Conservation (phyloP, 2,113 vertebrate species). For the Melanerpes aurifrons region DNA sequence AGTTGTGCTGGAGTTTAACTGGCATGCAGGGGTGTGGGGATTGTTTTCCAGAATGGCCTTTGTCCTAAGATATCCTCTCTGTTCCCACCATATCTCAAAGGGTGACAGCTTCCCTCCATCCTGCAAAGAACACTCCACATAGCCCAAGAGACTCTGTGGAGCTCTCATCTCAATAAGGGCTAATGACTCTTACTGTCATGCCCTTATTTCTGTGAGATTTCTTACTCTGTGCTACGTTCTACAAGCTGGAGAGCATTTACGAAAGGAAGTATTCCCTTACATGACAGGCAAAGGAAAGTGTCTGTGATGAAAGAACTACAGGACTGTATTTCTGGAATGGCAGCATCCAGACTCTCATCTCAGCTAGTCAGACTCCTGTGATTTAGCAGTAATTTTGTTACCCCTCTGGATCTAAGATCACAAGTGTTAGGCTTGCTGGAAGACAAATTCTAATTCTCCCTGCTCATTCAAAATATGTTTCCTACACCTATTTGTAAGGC, state of each 20-base stretch:
- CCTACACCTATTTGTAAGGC: background rate
- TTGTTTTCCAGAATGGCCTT: background rate
- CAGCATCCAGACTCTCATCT: background rate
- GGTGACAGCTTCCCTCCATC: accelerated
- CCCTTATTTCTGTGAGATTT: background rate
- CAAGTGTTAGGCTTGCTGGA: background rate
- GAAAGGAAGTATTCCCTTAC: background rate
- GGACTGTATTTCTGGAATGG: background rate
- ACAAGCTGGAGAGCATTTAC: background rate
- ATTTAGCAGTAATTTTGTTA: background rate
- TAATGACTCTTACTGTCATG: background rate
- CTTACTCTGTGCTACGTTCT: background rate
- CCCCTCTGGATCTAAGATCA: background rate
- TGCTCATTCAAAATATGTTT: background rate
- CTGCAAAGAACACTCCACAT: background rate
- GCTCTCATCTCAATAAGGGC: background rate
- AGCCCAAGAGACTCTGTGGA: background rate
- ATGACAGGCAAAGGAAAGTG: background rate
- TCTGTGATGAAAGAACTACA: background rate
- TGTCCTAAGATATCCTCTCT: background rate
- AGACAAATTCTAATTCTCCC: background rate
- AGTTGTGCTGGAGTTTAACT: background rate
- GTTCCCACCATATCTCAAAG: accelerated
- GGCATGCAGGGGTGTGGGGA: background rate
- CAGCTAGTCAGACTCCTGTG: background rate